Evolutionary conservation across 2,888 invertebrate genomes (phyloP), one percentile per base, ranked within the genome.

Genomic region (Cosmia pyralina): DNA sequence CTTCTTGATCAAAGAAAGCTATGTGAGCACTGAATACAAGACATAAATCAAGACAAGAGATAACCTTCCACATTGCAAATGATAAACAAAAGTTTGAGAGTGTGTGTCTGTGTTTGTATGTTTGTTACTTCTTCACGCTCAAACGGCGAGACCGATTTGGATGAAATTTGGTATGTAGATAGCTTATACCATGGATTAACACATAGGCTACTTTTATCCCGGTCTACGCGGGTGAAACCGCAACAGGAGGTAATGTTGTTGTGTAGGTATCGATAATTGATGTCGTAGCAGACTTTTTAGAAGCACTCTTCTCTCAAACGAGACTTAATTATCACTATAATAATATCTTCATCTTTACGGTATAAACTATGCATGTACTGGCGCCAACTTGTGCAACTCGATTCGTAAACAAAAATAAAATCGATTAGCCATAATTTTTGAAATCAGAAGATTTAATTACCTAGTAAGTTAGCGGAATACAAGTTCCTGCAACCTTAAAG

Each of bases 391-490:
- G 66, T 22, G 17, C n/a, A n/a, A n/a, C n/a, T n/a, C n/a, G n/a
- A 46, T 22, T 48, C 2, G 46, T 68, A 11, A 13, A 13, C 17
- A 50, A 69, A 41, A 41, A 69, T 69, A 8, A 52, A 63, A 68
- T 69, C 19, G 48, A 68, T 28, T 38, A 41, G 11, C 6, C n/a
- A n/a, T n/a, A n/a, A n/a, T n/a, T 67, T 69, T 68, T 38, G 48
- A 34, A 67, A 50, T 28, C 50, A 50, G 41, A 69, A 28, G 69
- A 48, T 19, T 28, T 38, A n/a, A n/a, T n/a, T n/a, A n/a, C 22
- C 41, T 48, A 22, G 13, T 64, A n/a, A 38, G 15, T 69, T 17
- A 53, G n/a, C 52, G 44, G 69, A 70, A 70, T 28, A 71, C 44
- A 4, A 53, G 53, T 70, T 55, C 46, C 53, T 38, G n/a, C 11